A percentile compares a stretch with the other conserved stretches of the same genome.
phyloP scores from a whole-genome alignment of 2,113 vertebrate species.

The Picathartes gymnocephalus region DNA sequence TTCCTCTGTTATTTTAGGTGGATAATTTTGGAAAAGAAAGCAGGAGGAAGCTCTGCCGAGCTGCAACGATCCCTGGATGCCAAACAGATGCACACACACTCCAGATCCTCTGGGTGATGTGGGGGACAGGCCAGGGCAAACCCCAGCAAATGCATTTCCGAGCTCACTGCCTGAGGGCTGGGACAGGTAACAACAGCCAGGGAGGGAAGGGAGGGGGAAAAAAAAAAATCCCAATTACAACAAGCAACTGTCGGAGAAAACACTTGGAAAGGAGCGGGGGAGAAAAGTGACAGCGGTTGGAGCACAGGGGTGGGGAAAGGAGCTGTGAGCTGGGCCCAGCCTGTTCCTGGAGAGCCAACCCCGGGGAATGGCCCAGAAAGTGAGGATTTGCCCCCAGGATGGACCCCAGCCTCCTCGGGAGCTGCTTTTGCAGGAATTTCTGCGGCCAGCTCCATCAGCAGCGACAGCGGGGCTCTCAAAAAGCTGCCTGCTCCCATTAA shows the following conservation, averaged over 20 bases:
- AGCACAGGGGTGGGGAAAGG: background rate
- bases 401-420: background rate
- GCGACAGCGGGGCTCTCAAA: accelerated
- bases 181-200: conserved; percentile 74
- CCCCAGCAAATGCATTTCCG: conserved; percentile 61
- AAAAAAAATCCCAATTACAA: background rate
- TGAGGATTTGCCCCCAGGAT: accelerated
- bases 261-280: background rate
- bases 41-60: background rate
- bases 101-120: background rate
- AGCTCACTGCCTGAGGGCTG: conserved; percentile 71
- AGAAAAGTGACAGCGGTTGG: conserved; percentile 9
- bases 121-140: conserved; percentile 79
- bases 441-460: accelerated
- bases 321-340: background rate
- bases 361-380: accelerated
- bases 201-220: background rate
- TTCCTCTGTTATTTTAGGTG: background rate
- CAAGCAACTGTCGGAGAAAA: conserved; percentile 46
- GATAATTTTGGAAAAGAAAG: background rate
- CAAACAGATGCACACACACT: background rate
- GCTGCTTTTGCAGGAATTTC: background rate
- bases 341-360: background rate
- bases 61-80: conserved; percentile 19
- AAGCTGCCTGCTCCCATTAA: background rate